Percentiles rank a stretch among this genome's conserved stretches.
These are phyloP conservation scores for Cyprinodon tularosa DNA, from an alignment of 2,113 vertebrate species.

Conservation along the genomic window DNA sequence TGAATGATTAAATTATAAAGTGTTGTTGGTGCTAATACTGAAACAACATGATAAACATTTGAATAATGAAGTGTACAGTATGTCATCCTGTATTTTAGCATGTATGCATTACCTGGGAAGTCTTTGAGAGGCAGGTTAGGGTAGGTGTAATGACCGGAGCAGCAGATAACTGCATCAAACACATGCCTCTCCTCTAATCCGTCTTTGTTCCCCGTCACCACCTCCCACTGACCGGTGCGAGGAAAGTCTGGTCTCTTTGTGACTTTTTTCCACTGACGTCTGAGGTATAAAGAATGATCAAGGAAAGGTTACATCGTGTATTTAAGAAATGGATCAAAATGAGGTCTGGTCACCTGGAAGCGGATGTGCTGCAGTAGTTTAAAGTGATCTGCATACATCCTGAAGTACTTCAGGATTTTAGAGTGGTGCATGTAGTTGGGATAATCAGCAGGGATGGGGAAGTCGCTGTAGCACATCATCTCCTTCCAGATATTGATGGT, in stretches of 20 bases:
- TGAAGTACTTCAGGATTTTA: conserved; percentile 85
- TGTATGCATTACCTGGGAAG: conserved; percentile 83
- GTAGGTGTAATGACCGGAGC: conserved; percentile 82
- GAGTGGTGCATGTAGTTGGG: conserved; percentile 91
- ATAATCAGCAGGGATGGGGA: conserved; percentile 83
- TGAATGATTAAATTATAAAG: too few relatives aligned
- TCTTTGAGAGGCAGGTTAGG: conserved; percentile 82
- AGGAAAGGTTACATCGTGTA: conserved; percentile 72
- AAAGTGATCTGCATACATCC: conserved; percentile 85
- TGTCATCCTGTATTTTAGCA: too few relatives aligned
- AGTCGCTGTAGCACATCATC: conserved; percentile 92
- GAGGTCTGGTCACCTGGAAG: conserved; percentile 78
- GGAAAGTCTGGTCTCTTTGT: conserved; percentile 79
- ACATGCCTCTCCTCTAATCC: conserved; percentile 69
- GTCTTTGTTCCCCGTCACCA: conserved; percentile 74
- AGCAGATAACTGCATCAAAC: conserved; percentile 85
- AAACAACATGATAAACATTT: too few relatives aligned
- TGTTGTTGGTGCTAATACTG: too few relatives aligned
- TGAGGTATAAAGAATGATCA: conserved; percentile 41
- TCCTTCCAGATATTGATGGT: conserved; percentile 92
- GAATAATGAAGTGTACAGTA: too few relatives aligned
- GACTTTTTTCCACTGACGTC: conserved; percentile 82
- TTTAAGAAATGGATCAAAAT: conserved; percentile 3
- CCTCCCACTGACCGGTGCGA: conserved; percentile 86
- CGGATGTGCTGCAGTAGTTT: conserved; percentile 80